Percentiles rank a stretch among this genome's conserved stretches.
These are phyloP conservation scores for Netelia melanura DNA, from an alignment of 2,888 invertebrate species.

Conservation along the genomic window DNA sequence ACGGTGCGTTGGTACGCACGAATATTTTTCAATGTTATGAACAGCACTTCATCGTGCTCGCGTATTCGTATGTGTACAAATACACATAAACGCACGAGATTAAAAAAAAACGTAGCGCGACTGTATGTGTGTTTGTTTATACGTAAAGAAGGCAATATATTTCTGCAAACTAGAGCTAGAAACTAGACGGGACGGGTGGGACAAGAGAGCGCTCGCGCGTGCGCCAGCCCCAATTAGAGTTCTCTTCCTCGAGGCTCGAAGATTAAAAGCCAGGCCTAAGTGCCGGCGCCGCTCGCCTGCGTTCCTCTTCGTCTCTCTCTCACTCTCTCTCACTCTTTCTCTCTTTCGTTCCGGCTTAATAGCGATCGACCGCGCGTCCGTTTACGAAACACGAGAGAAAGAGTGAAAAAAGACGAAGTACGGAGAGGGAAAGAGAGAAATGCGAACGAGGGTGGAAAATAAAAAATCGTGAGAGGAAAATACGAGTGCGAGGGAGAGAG, in stretches of 20 bases:
- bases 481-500: conserved; percentile 51
- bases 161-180: conserved; percentile 54
- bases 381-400: conserved; percentile 55
- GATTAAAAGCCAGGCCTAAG: conserved; percentile 78
- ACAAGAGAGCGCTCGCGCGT: conserved; percentile 45
- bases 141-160: conserved; percentile 12
- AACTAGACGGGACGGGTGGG: conserved; percentile 22
- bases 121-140: conserved; percentile 12
- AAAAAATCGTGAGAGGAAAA: neutral
- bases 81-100: neutral
- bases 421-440: conserved; percentile 5
- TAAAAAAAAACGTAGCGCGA: neutral
- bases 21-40: conserved; percentile 26
- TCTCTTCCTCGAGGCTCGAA: conserved; percentile 79
- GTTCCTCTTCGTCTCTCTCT: conserved; percentile 37
- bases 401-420: conserved; percentile 43
- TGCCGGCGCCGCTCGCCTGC: conserved; percentile 74
- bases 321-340: conserved; percentile 22
- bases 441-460: conserved; percentile 18
- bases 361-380: conserved; percentile 58
- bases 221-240: conserved; percentile 82
- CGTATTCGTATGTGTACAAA: conserved; percentile 7
- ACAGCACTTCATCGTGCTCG: neutral
- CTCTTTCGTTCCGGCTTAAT: conserved; percentile 70
- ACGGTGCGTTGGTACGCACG: neutral